Base-by-base conservation (phyloP, 92 coral and sea anemone species). In the Porites evermanni region DNA sequence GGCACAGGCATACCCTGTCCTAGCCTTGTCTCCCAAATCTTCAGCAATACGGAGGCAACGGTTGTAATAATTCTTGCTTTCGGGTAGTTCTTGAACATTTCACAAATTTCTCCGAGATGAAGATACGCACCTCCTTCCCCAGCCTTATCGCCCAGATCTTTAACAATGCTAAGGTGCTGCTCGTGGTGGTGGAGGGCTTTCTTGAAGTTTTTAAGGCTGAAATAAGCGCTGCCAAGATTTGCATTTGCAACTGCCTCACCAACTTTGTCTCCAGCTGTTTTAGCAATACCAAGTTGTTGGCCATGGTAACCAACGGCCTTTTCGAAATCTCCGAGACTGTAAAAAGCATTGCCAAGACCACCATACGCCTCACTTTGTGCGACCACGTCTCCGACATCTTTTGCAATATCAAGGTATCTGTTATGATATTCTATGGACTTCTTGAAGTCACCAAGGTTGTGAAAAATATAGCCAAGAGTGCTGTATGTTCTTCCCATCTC, bases 1-100 rank as follows among this genome's bases (percentile, higher is more conserved):
- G 56, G n/a, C 12, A 71, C 38, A 71, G 8, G 75, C 75, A 14
- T 7, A 14, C 1, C 75, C 75, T 71, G 26, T 53, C 21, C 53
- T 53, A 7, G 75, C 4, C 56, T 44, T 71, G 51, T 71, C 75
- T 71, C 75, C 75, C 75, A 71, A 6, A 52, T 71, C 75, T 71
- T 38, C 38, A 10, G 75, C 56, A 71, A 53, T 53, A 53, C 56
- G 4, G 9, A 53, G 56, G 9, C 4, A 53, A 4, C 4, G 9
- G 56, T 53, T 32, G 56, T 32, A 50, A 21, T 71, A 71, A 1
- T 71, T 53, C 2, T n/a, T n/a, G n/a, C n/a, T n/a, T n/a, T n/a
- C n/a, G n/a, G n/a, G n/a, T n/a, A n/a, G n/a, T n/a, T n/a, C n/a
- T n/a, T n/a, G n/a, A n/a, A n/a, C n/a, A n/a, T n/a, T n/a, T n/a